Conservation (phyloP, 1,140 invertebrate species). For the Gryllus bimaculatus region DNA sequence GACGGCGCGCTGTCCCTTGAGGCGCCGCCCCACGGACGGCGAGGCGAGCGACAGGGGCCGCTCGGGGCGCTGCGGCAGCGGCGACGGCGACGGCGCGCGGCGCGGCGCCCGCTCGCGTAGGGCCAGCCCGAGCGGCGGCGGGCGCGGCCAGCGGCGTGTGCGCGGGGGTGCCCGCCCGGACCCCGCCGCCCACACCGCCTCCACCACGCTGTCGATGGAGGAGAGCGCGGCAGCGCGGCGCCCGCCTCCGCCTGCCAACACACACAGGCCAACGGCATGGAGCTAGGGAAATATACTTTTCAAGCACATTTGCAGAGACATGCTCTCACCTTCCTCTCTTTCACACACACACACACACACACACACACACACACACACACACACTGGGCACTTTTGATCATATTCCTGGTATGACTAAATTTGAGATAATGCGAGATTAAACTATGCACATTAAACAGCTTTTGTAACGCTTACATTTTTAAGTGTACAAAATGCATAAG, state of each 20-base stretch:
- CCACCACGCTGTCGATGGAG: conserved; percentile 57
- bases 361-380: no score
- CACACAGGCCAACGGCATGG: not conserved
- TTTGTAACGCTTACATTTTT: no score
- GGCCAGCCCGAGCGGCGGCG: conserved; percentile 35
- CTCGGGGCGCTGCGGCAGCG: conserved; percentile 34
- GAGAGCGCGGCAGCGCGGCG: conserved; percentile 55
- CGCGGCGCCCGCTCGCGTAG: conserved; percentile 40
- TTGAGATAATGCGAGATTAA: no score
- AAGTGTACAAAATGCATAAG: no score
- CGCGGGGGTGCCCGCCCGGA: conserved; percentile 21
- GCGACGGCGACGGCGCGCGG: conserved; percentile 28
- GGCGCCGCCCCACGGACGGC: conserved; percentile 57
- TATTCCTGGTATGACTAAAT: no score
- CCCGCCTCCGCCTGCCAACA: conserved; percentile 14
- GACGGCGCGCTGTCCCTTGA: conserved; percentile 59
- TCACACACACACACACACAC: no score
- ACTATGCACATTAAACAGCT: no score
- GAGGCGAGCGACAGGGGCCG: conserved; percentile 53
- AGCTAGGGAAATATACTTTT: no score
- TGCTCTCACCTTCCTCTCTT: no score
- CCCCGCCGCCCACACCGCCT: conserved; percentile 28
- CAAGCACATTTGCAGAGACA: no score
- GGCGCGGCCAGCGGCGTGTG: conserved; percentile 27
- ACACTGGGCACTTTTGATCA: no score